phyloP scores from a whole-genome alignment of 2,888 invertebrate genomes.

The Chloroclystis v-ata region DNA sequence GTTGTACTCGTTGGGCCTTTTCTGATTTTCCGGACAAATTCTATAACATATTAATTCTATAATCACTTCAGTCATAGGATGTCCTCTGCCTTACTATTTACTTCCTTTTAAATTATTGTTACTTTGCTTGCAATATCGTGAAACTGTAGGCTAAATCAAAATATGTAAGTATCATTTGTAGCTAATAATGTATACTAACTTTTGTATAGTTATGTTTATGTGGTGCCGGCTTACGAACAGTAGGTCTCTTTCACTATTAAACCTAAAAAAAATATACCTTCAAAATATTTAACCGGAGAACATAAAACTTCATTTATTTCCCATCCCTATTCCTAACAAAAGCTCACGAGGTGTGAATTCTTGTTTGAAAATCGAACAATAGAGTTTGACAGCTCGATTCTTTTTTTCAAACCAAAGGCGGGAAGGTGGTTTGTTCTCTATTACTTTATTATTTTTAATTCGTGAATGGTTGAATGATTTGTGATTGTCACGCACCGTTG shows the following conservation, averaged over 20 bases:
- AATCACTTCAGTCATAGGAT: too few relatives aligned
- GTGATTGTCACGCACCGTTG: slow-evolving; percentile 26
- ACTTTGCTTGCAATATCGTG: too few relatives aligned
- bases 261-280: too few relatives aligned
- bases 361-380: slow-evolving; percentile 51
- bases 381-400: slow-evolving; percentile 54
- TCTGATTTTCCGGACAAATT: not conserved
- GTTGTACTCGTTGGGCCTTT: slow-evolving; percentile 1
- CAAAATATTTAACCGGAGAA: not conserved
- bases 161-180: too few relatives aligned
- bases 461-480: slow-evolving; percentile 27
- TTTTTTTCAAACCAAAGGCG: slow-evolving; percentile 34
- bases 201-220: too few relatives aligned
- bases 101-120: too few relatives aligned
- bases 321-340: slow-evolving; percentile 25
- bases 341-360: slow-evolving; percentile 42
- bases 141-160: too few relatives aligned
- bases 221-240: too few relatives aligned
- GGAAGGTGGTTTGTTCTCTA: slow-evolving; percentile 34
- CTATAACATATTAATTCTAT: too few relatives aligned
- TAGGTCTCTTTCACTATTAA: too few relatives aligned
- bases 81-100: too few relatives aligned
- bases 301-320: slow-evolving; percentile 3
- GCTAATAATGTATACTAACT: too few relatives aligned
- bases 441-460: slow-evolving; percentile 33